These are phyloP conservation scores for Gonatopus flavifemur DNA, from an alignment of 1,140 invertebrate species.

Conservation along the genomic window DNA sequence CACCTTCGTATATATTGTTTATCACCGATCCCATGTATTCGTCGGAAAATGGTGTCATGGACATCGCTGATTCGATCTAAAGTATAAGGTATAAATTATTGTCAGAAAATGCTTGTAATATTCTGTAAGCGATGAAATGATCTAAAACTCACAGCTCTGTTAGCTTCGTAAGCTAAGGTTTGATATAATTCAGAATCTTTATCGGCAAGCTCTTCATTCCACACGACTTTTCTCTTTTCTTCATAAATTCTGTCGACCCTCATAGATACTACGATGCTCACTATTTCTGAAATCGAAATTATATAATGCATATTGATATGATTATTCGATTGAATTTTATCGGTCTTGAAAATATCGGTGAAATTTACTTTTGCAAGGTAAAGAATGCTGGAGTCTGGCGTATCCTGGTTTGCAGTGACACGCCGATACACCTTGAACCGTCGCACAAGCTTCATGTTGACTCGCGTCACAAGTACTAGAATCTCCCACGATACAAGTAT, in stretches of 20 bases:
- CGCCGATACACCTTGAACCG: conserved; percentile 86
- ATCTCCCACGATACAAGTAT: conserved; percentile 92
- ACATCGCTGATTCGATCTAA: conserved; percentile 85
- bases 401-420: conserved; percentile 88
- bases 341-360: conserved; percentile 36
- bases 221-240: conserved; percentile 70
- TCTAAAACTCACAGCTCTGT: conserved; percentile 72
- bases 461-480: conserved; percentile 87
- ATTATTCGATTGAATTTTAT: neutral
- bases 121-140: conserved; percentile 4
- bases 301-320: neutral
- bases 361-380: conserved; percentile 73
- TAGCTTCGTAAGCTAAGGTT: conserved; percentile 79
- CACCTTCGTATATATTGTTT: conserved; percentile 78
- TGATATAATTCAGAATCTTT: conserved; percentile 79
- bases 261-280: conserved; percentile 77
- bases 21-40: conserved; percentile 79
- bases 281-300: conserved; percentile 56
- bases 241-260: conserved; percentile 83
- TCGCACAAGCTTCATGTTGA: conserved; percentile 85
- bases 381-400: conserved; percentile 73
- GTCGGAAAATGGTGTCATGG: conserved; percentile 85
- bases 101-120: neutral
- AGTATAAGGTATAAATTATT: conserved; percentile 21
- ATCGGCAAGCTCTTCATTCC: conserved; percentile 73